phyloP scores from a whole-genome alignment of 2,888 invertebrate genomes.

The Theretra japonica region DNA sequence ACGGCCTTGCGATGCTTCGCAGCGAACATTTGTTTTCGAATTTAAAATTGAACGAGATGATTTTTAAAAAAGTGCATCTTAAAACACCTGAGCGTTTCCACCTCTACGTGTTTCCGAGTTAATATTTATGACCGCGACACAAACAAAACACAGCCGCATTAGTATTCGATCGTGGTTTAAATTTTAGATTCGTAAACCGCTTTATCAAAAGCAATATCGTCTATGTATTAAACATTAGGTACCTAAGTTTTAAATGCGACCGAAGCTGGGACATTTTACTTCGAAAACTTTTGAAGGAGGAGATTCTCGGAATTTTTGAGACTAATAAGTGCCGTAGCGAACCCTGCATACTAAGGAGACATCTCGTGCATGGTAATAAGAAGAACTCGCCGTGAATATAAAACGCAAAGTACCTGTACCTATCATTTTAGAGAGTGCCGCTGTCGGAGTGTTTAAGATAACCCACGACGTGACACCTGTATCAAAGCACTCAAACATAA shows the following conservation, averaged over 20 bases:
- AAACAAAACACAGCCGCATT: slow-evolving; percentile 77
- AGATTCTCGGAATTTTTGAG: slow-evolving; percentile 79
- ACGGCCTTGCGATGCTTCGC: background rate
- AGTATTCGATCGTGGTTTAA: slow-evolving; percentile 81
- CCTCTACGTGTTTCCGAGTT: slow-evolving; percentile 63
- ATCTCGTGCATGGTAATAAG: slow-evolving; percentile 77
- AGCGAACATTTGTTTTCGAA: background rate
- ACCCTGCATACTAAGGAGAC: slow-evolving; percentile 79
- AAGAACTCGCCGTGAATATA: slow-evolving; percentile 75
- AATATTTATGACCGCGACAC: slow-evolving; percentile 76
- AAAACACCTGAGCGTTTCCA: slow-evolving; percentile 57
- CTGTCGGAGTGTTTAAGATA: slow-evolving; percentile 67
- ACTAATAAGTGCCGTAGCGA: slow-evolving; percentile 79
- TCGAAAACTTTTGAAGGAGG: slow-evolving; percentile 66
- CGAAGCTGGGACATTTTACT: slow-evolving; percentile 67
- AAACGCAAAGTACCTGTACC: slow-evolving; percentile 69
- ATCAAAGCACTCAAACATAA: slow-evolving; percentile 53
- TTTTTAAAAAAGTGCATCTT: slow-evolving; percentile 43
- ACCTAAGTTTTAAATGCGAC: slow-evolving; percentile 76
- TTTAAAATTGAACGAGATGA: slow-evolving; percentile 22
- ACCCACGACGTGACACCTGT: slow-evolving; percentile 65
- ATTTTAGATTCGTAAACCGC: slow-evolving; percentile 83
- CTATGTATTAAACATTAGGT: slow-evolving; percentile 81
- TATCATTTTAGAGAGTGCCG: slow-evolving; percentile 68
- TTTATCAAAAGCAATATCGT: slow-evolving; percentile 83